phyloP scores from a whole-genome alignment of 2,797 vertebrate genomes.

The Dryobates pubescens region DNA sequence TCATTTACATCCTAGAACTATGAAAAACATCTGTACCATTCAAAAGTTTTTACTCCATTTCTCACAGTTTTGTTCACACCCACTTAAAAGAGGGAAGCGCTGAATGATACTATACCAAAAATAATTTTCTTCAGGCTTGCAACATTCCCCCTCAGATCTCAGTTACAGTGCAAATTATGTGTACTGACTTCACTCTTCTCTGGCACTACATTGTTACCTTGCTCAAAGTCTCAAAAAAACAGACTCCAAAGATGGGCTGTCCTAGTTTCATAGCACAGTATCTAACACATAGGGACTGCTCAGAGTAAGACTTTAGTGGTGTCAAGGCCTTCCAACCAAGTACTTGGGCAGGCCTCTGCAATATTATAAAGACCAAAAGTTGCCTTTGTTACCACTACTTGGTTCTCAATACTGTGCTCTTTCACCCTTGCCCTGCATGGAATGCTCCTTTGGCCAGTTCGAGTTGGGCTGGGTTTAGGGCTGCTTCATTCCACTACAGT shows the following conservation, averaged over 20 bases:
- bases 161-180: neutral
- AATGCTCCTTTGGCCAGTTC: neutral
- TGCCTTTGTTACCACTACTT: neutral
- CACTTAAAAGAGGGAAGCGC: neutral
- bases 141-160: accelerated
- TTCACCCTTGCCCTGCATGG: neutral
- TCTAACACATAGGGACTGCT: neutral
- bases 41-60: neutral
- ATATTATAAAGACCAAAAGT: neutral
- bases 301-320: neutral
- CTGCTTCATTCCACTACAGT: neutral
- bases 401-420: neutral
- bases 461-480: neutral
- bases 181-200: neutral
- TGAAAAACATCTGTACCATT: neutral
- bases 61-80: neutral
- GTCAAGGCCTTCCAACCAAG: neutral
- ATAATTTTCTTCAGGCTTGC: neutral
- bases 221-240: neutral
- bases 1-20: neutral
- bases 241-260: neutral
- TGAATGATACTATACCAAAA: neutral
- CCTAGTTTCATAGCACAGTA: neutral
- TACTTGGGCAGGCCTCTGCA: neutral
- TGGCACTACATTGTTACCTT: neutral